phyloP scores from a whole-genome alignment of 2,797 vertebrate species.

The Meda fulgida region DNA sequence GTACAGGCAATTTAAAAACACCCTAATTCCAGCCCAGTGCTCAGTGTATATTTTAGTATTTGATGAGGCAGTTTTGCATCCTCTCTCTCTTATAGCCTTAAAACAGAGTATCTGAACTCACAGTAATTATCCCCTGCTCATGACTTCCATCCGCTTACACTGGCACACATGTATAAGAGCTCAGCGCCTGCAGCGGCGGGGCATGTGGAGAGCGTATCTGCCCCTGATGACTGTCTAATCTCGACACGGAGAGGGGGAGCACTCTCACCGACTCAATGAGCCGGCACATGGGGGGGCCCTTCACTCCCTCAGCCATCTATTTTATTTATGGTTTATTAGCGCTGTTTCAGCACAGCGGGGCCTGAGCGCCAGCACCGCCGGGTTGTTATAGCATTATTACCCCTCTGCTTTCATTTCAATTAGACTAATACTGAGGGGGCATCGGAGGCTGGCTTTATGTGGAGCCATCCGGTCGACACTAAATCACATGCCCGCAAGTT shows the following conservation, averaged over 20 bases:
- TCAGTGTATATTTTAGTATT: conserved; percentile 18
- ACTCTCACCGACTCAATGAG: conserved; percentile 71
- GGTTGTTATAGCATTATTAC: conserved; percentile 73
- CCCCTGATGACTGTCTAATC: conserved; percentile 65
- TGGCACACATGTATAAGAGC: conserved; percentile 12
- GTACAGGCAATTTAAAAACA: conserved; percentile 14
- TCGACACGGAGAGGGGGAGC: conserved; percentile 54
- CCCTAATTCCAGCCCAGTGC: conserved; percentile 11
- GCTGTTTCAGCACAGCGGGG: conserved; percentile 62
- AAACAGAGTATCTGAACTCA: conserved; percentile 20
- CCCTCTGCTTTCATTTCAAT: conserved; percentile 72
- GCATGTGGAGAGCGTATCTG: conserved; percentile 48
- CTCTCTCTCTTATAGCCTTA: not conserved
- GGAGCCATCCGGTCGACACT: conserved; percentile 57
- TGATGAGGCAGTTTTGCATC: conserved; percentile 29
- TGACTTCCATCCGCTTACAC: not conserved
- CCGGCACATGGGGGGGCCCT: conserved; percentile 54
- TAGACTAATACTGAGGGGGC: conserved; percentile 67
- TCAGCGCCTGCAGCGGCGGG: conserved; percentile 11
- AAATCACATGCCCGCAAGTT: conserved; percentile 68
- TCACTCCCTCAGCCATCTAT: conserved; percentile 58
- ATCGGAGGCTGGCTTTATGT: conserved; percentile 55
- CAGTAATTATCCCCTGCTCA: conserved; percentile 26
- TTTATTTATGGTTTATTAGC: conserved; percentile 75
- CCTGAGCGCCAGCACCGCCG: conserved; percentile 41